Base-by-base conservation (phyloP, 2,797 vertebrate genomes). In the Anabas testudineus region DNA sequence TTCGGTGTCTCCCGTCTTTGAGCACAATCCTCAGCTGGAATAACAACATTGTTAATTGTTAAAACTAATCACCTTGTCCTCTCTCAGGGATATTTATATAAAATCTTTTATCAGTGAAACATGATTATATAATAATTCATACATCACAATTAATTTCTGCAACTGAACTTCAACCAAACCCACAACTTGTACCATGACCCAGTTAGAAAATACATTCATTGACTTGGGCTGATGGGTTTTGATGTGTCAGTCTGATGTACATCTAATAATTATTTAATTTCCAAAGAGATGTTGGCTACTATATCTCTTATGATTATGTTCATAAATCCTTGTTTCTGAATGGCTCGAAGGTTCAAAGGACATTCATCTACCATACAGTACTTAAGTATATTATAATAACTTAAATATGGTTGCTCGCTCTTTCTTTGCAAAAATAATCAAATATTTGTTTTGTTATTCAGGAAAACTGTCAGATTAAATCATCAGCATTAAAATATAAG, bases 21-120 rank as follows among this genome's bases (percentile, higher is more conserved):
- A 72, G 18, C 10, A 55, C 2, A 56, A 69, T 42, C 67, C 41
- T 3, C 28, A 78, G 19, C 54, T 68, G 47, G 67, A 47, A 84
- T 63, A 41, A 55, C 5, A 0, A 14, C 12, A 42, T 42, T 7
- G 2, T n/a, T n/a, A n/a, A 39, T 4, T 2, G 34, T 34, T 34
- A 16, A 51, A 51, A 51, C 24, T 18, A 49, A 49, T 49, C 16
- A 18, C 6, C 9, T 15, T 12, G 16, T 52, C 28, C 16, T 48
- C 48, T 18, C 15, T 28, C 16, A 30, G 49, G 26, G 26, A 48
- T 48, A 18, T 8, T 49, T 7, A n/a, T 39, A 4, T 39, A 14
- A 39, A 39, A 39, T 2, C 2, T 48, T 48, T 26, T 15, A 26
- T 26, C 14, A 10, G 32, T 7, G 2, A 34, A 32, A 5, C 21